These are phyloP conservation scores for Aegypius monachus DNA, from an alignment of 2,113 vertebrate genomes.

Conservation along the genomic window DNA sequence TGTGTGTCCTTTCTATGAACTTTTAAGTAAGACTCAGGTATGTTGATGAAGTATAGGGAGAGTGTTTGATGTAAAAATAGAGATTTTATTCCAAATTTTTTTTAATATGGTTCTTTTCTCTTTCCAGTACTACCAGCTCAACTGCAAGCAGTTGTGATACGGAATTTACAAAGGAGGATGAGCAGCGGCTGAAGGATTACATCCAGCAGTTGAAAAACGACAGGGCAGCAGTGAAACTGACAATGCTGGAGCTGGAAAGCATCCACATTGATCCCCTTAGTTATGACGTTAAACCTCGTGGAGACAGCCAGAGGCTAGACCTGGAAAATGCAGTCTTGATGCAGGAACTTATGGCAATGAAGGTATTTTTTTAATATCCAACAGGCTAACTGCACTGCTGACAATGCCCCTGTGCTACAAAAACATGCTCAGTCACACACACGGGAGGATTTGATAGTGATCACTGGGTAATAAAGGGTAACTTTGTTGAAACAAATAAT, in stretches of 20 bases:
- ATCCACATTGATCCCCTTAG: slow-evolving; percentile 86
- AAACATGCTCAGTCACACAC: not conserved
- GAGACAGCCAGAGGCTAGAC: slow-evolving; percentile 84
- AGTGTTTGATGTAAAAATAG: not conserved
- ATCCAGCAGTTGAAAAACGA: slow-evolving; percentile 88
- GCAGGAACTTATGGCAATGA: slow-evolving; percentile 94
- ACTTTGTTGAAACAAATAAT: not conserved
- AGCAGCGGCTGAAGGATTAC: slow-evolving; percentile 86
- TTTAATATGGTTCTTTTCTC: not conserved
- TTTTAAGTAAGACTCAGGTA: not conserved
- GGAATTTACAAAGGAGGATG: slow-evolving; percentile 86
- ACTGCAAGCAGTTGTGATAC: slow-evolving; percentile 88
- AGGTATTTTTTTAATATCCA: slow-evolving; percentile 71
- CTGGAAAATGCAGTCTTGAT: slow-evolving; percentile 88
- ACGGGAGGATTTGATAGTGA: not conserved
- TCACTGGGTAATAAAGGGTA: not conserved
- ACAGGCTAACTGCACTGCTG: not conserved
- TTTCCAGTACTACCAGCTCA: slow-evolving; percentile 84
- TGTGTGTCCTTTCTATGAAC: not conserved
- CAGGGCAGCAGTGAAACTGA: slow-evolving; percentile 85
- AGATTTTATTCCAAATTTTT: not conserved
- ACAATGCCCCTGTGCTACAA: not conserved
- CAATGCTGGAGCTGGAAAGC: slow-evolving; percentile 87
- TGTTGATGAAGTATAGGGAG: not conserved
- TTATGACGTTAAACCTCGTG: slow-evolving; percentile 81